Base-by-base conservation (phyloP, 2,113 vertebrate genomes). In the Nematolebias whitei region DNA sequence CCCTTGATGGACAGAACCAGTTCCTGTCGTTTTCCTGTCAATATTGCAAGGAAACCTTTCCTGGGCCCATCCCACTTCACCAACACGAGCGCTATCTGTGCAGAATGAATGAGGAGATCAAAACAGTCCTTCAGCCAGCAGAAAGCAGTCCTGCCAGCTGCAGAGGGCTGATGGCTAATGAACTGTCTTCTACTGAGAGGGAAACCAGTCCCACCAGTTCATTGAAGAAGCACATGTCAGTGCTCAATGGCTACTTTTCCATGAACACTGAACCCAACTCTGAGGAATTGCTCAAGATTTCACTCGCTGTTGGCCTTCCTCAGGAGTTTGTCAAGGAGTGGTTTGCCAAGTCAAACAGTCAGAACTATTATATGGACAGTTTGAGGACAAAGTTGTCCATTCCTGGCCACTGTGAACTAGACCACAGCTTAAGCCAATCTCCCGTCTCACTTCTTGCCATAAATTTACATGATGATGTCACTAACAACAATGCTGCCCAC, bases 91-190 rank as follows among this genome's bases (percentile, higher is more conserved):
- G 97, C 80, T 98, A 99, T 89, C 88, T 98, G 84, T 98, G 97
- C 89, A 97, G 96, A 81, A 98, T 98, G 96, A 98, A 98, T 0
- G 96, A 98, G 90, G 97, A 98, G 84, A 98, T 98, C 88, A 96
- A 96, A 87, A 96, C 96, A 16, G 96, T 96, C 82, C 94, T 98
- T 80, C 95, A 96, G 89, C 96, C 96, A 41, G 90, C 91, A 0
- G 94, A 96, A 80, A 92, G 90, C 86, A 87, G 94, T 85, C 91
- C 93, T 74, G 75, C 90, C 51, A 90, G 90, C 88, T 94, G 90
- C 87, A 92, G 90, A 41, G 94, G 91, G 82, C 67, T 90, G 66
- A 91, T 93, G 71, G 63, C 68, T 56, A 65, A 91, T 59, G 95
- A 97, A 88, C 93, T 78, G 91, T 91, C 94, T 82, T 93, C 91